Percentiles rank a stretch among this genome's conserved stretches.
Evolutionary conservation across 1,140 invertebrate genomes (phyloP).

Genomic region (Drosophila melanica): DNA sequence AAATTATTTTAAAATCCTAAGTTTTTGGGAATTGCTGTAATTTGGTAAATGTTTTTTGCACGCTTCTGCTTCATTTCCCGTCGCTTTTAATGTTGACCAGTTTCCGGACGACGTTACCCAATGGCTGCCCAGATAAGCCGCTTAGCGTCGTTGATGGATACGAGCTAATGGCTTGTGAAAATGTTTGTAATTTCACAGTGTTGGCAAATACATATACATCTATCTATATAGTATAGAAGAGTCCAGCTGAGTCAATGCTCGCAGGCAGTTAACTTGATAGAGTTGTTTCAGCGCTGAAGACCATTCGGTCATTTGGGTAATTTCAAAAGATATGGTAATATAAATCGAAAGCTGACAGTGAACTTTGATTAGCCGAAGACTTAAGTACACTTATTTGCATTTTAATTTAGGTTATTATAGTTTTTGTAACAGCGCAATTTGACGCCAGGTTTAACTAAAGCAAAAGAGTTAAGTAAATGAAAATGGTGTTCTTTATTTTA

Average conservation of each 20-base stretch:
- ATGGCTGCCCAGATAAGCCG: constrained; percentile 58
- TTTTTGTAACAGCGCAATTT: no score
- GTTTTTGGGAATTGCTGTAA: no score
- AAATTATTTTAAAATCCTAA: no score
- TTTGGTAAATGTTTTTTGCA: constrained; percentile 13
- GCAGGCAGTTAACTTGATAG: constrained; percentile 52
- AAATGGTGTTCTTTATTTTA: no score
- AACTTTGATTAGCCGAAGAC: not conserved
- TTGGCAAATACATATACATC: constrained; percentile 39
- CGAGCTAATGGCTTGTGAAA: constrained; percentile 73
- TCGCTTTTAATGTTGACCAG: constrained; percentile 19
- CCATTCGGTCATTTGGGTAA: not conserved
- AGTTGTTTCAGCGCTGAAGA: constrained; percentile 36
- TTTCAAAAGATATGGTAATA: not conserved
- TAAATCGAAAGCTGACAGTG: not conserved
- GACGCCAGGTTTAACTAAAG: no score
- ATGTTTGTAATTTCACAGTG: constrained; percentile 42
- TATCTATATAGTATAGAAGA: constrained; percentile 7
- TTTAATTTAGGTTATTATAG: not conserved
- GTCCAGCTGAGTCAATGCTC: constrained; percentile 10
- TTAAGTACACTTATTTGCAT: not conserved
- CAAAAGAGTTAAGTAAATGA: no score
- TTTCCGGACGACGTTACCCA: constrained; percentile 18
- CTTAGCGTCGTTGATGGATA: constrained; percentile 64
- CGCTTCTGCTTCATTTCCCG: constrained; percentile 18